These are phyloP conservation scores for Trachemys scripta DNA, from an alignment of 2,113 vertebrate genomes.

Conservation along the genomic window DNA sequence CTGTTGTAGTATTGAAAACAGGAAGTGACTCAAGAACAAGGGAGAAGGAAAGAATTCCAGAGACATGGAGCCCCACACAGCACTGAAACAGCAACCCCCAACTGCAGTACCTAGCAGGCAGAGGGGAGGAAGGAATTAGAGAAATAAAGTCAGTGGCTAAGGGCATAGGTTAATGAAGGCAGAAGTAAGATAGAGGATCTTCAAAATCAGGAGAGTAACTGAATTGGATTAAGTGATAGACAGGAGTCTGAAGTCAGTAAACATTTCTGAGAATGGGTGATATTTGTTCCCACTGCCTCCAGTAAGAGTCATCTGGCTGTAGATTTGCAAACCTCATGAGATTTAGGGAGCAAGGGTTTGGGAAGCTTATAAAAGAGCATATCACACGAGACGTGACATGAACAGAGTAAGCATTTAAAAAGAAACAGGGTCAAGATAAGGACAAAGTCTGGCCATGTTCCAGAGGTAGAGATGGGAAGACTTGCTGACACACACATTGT, in stretches of 20 bases:
- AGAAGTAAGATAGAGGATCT: neutral
- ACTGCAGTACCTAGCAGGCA: neutral
- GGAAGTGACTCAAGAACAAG: constrained; percentile 36
- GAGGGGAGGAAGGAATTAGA: constrained; percentile 7
- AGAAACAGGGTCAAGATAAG: neutral
- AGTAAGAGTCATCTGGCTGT: neutral
- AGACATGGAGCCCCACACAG: neutral
- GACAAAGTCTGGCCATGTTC: neutral
- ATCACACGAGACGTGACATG: constrained; percentile 10
- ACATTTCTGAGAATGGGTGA: neutral
- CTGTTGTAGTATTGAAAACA: neutral
- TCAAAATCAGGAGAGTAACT: constrained; percentile 3
- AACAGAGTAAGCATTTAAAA: constrained; percentile 45
- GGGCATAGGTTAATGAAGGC: constrained; percentile 11
- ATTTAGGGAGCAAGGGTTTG: constrained; percentile 42
- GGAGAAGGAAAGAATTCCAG: neutral
- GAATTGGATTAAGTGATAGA: neutral
- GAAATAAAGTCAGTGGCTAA: neutral
- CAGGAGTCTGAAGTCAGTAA: neutral
- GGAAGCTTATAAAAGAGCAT: constrained; percentile 29
- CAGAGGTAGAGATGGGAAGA: neutral
- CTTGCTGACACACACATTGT: neutral
- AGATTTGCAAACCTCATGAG: neutral
- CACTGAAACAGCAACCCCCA: constrained; percentile 20
- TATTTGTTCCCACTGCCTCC: constrained; percentile 6